Percentiles rank a stretch among this genome's conserved stretches.
These are phyloP conservation scores for Sylvicola cinctus DNA, from an alignment of 2,888 invertebrate species.

Conservation along the genomic window DNA sequence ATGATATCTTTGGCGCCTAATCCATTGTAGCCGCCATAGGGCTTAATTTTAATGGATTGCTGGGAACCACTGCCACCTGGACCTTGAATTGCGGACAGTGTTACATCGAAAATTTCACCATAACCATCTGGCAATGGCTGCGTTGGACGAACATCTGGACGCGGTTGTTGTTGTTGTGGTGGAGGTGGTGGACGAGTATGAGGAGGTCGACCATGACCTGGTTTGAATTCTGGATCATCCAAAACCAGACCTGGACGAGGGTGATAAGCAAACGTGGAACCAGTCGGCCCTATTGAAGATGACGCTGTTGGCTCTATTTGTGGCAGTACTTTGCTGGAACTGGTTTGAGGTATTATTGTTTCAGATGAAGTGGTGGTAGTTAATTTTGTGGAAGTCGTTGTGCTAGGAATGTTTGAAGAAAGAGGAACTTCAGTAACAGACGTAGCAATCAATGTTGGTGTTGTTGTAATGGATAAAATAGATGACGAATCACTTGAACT, in stretches of 20 bases:
- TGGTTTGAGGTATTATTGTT: slow-evolving; percentile 3
- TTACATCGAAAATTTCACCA: slow-evolving; percentile 73
- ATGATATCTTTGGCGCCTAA: slow-evolving; percentile 41
- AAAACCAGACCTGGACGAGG: slow-evolving; percentile 71
- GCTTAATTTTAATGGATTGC: slow-evolving; percentile 25
- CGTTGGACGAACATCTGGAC: slow-evolving; percentile 24
- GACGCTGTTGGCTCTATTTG: slow-evolving; percentile 10
- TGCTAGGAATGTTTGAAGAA: no score
- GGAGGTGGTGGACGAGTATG: slow-evolving; percentile 10
- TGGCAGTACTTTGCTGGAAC: slow-evolving; percentile 8
- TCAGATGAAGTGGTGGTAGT: slow-evolving; percentile 8
- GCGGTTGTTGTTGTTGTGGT: slow-evolving; percentile 12
- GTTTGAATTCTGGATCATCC: slow-evolving; percentile 64
- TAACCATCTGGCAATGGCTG: slow-evolving; percentile 29
- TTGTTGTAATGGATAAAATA: slow-evolving; percentile 9
- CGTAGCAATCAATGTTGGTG: slow-evolving; percentile 7
- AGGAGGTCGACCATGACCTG: slow-evolving; percentile 27
- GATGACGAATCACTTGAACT: slow-evolving; percentile 6
- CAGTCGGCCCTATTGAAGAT: slow-evolving; percentile 11
- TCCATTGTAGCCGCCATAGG: slow-evolving; percentile 21
- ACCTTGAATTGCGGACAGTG: slow-evolving; percentile 72
- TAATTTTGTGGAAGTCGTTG: no score
- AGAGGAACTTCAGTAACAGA: no score
- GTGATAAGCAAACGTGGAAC: slow-evolving; percentile 31
- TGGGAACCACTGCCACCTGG: slow-evolving; percentile 36